A percentile compares a stretch with the other conserved stretches of the same genome.
Conservation (phyloP, 1,140 invertebrate genomes). For the Heliothis subflexa region DNA sequence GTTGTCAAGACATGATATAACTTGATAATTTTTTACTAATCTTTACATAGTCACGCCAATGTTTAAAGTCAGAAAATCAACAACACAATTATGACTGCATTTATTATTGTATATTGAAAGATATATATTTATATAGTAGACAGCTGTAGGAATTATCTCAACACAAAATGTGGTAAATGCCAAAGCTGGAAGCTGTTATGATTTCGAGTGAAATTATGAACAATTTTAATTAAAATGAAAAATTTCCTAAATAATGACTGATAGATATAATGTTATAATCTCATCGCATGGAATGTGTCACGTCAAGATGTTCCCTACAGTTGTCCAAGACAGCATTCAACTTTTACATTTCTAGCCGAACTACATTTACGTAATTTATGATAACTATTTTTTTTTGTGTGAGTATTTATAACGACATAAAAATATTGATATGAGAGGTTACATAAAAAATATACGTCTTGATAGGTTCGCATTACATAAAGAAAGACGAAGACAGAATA, state of each 20-base stretch:
- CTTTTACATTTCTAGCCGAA: slow-evolving; percentile 28
- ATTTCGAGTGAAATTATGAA: not conserved
- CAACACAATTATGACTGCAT: not conserved
- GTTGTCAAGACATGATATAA: slow-evolving; percentile 34
- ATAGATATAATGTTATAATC: slow-evolving; percentile 5
- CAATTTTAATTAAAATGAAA: no score
- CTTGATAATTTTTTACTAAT: slow-evolving; percentile 10
- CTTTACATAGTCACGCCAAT: not conserved
- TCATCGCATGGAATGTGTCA: slow-evolving; percentile 38
- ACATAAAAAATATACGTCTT: not conserved
- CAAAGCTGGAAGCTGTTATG: not conserved
- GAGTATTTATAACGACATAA: not conserved
- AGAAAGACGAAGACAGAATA: not conserved
- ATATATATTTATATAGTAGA: not conserved
- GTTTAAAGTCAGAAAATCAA: slow-evolving; percentile 8
- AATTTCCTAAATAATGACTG: no score
- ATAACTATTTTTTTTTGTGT: not conserved
- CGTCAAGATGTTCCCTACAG: slow-evolving; percentile 13
- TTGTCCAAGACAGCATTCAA: not conserved
- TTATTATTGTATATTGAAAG: not conserved
- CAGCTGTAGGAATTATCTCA: slow-evolving; percentile 12
- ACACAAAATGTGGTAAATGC: slow-evolving; percentile 17
- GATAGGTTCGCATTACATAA: not conserved
- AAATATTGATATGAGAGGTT: not conserved
- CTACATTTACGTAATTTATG: not conserved